These are phyloP conservation scores for Nasua narica DNA, from an alignment of 2,797 vertebrate genomes.

Conservation along the genomic window DNA sequence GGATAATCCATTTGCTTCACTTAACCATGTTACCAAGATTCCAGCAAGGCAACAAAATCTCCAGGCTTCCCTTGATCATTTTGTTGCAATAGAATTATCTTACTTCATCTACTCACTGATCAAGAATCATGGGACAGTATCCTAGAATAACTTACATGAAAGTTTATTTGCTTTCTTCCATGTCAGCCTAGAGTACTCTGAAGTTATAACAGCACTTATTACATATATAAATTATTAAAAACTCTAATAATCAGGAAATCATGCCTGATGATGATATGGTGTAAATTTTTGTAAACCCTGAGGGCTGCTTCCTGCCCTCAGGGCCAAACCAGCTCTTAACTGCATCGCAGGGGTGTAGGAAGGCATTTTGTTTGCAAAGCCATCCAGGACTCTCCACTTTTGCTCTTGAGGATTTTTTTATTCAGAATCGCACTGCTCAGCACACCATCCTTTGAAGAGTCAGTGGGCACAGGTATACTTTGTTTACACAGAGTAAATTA, in stretches of 20 bases:
- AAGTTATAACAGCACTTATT: neutral
- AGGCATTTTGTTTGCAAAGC: neutral
- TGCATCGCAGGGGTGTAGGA: neutral
- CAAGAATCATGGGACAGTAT: conserved; percentile 3
- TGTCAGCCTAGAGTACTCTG: neutral
- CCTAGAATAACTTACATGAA: neutral
- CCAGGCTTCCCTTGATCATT: neutral
- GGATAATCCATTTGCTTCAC: neutral
- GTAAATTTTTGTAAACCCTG: neutral
- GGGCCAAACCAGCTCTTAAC: neutral
- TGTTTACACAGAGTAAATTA: conserved; percentile 65
- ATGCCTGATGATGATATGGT: neutral
- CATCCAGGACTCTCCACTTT: neutral
- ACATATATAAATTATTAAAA: neutral
- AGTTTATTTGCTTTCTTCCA: neutral
- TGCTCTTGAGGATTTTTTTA: neutral
- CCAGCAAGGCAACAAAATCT: neutral
- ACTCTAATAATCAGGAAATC: neutral
- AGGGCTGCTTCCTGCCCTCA: no score
- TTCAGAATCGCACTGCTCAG: conserved; percentile 12
- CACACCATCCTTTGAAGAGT: neutral
- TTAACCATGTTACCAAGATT: neutral
- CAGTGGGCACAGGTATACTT: neutral
- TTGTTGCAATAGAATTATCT: neutral
- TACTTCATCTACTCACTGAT: neutral